Evolutionary conservation across 2,888 invertebrate genomes (phyloP).

Genomic region (Sycophila texana): DNA sequence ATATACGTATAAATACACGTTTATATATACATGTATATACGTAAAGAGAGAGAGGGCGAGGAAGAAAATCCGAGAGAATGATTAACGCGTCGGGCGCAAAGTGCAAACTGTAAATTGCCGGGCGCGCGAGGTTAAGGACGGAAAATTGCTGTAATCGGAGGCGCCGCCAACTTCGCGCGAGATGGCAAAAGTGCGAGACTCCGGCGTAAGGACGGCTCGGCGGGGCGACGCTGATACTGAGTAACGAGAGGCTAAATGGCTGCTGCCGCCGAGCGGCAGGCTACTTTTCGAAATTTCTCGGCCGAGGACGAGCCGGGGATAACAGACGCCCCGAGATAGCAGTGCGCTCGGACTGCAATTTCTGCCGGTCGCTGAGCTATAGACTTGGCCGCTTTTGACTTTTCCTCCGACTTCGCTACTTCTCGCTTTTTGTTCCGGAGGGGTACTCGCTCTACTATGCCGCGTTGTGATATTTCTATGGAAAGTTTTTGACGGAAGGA

Average conservation of each 20-base stretch:
- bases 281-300: background rate
- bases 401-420: too few relatives aligned
- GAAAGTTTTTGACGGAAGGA: too few relatives aligned
- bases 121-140: constrained; percentile 13
- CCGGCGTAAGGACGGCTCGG: background rate
- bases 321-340: background rate
- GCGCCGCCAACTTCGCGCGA: constrained; percentile 27
- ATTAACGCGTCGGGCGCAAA: constrained; percentile 35
- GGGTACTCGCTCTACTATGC: too few relatives aligned
- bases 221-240: constrained; percentile 25
- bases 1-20: too few relatives aligned
- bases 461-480: too few relatives aligned
- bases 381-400: too few relatives aligned
- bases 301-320: background rate
- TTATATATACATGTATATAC: too few relatives aligned
- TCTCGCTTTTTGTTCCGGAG: too few relatives aligned
- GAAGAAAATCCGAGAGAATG: constrained; percentile 35
- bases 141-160: constrained; percentile 50
- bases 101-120: constrained; percentile 42
- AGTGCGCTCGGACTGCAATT: too few relatives aligned
- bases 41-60: background rate
- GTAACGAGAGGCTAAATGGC: constrained; percentile 41
- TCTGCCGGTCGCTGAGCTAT: too few relatives aligned
- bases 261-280: too few relatives aligned
- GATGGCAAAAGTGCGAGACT: background rate